Evolutionary conservation across 2,113 vertebrate species (phyloP).

Genomic region (Labeo rohita): DNA sequence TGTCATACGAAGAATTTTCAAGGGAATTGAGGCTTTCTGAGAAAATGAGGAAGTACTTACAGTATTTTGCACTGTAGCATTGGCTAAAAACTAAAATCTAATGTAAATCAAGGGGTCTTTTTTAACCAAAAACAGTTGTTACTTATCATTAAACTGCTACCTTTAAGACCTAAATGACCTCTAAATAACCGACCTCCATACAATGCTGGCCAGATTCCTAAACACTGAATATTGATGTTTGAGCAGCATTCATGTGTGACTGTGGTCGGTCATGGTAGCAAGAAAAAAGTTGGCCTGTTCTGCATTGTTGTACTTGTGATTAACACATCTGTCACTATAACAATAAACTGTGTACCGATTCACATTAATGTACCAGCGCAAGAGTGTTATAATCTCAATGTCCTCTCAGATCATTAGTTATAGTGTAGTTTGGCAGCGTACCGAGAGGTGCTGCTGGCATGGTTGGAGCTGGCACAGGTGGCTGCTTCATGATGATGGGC

Average conservation of each 20-base stretch:
- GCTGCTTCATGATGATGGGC: constrained; percentile 94
- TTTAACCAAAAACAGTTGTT: neutral
- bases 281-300: neutral
- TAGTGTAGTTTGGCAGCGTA: constrained; percentile 64
- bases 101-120: neutral
- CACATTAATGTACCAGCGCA: neutral
- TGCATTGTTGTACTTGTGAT: neutral
- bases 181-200: neutral
- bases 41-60: neutral
- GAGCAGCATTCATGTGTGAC: neutral
- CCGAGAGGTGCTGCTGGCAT: constrained; percentile 85
- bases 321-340: neutral
- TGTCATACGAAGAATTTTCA: neutral
- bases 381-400: neutral
- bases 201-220: neutral
- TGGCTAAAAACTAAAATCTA: neutral
- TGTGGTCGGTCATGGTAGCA: neutral
- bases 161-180: constrained; percentile 7
- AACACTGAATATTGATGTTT: neutral
- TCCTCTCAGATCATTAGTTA: neutral
- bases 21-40: neutral
- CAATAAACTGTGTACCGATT: neutral
- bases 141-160: neutral
- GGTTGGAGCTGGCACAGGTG: constrained; percentile 80
- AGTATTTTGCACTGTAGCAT: neutral